These are phyloP conservation scores for Agrilus planipennis DNA, from an alignment of 1,140 invertebrate species.

Conservation along the genomic window DNA sequence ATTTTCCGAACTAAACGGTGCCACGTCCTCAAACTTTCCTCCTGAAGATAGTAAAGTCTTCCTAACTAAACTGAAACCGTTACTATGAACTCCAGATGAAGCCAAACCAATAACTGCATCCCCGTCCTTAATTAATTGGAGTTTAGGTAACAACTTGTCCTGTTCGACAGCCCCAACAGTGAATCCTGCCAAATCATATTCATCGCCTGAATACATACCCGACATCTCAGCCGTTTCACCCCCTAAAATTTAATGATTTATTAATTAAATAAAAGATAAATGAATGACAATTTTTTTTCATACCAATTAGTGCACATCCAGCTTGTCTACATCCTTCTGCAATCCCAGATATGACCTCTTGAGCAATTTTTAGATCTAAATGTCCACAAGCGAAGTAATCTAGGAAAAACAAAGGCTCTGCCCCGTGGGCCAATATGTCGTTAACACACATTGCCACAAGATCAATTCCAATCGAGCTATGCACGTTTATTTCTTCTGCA, in stretches of 20 bases:
- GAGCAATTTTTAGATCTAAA: conserved; percentile 63
- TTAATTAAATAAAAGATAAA: too few species aligned
- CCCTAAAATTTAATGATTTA: conserved; percentile 45
- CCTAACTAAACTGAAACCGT: conserved; percentile 90
- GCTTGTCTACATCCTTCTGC: conserved; percentile 75
- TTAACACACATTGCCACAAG: conserved; percentile 98
- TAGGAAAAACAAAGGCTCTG: conserved; percentile 89
- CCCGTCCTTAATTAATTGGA: conserved; percentile 55
- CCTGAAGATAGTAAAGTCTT: conserved; percentile 63
- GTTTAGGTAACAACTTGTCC: conserved; percentile 57
- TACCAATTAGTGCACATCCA: conserved; percentile 81
- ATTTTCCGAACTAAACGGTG: conserved; percentile 60
- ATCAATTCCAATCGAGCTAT: conserved; percentile 85
- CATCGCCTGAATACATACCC: conserved; percentile 73
- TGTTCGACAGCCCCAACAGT: conserved; percentile 83
- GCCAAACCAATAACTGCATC: conserved; percentile 80
- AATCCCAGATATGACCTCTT: conserved; percentile 72
- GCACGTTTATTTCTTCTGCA: conserved; percentile 65
- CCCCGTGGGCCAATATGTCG: conserved; percentile 88
- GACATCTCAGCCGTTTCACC: conserved; percentile 97
- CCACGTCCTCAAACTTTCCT: conserved; percentile 50
- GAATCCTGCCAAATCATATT: conserved; percentile 94
- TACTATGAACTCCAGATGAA: conserved; percentile 88
- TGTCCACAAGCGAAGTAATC: conserved; percentile 93
- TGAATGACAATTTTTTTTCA: too few species aligned